These are phyloP conservation scores for Jordanella pulchra DNA, from an alignment of 2,797 vertebrate species.

Conservation along the genomic window DNA sequence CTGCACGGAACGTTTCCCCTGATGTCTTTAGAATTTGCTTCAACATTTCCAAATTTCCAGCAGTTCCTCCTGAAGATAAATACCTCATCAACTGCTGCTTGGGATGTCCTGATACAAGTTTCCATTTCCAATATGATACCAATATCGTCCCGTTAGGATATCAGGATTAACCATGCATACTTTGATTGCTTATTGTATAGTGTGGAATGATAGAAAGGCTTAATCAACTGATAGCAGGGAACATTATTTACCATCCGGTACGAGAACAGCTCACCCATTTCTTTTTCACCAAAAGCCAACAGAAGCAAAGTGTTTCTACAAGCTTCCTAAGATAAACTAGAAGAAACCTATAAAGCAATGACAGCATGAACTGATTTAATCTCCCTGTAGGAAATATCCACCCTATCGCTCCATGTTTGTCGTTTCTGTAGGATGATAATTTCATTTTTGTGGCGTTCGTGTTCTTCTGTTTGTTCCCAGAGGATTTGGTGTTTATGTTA, in stretches of 20 bases:
- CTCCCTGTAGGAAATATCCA: background rate
- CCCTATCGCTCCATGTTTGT: slow-evolving; percentile 16
- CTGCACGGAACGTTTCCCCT: background rate
- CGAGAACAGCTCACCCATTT: too few species aligned
- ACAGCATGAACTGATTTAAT: background rate
- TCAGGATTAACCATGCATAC: too few species aligned
- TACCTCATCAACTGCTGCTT: background rate
- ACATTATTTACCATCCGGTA: too few species aligned
- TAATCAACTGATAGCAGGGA: too few species aligned
- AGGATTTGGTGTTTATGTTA: slow-evolving; percentile 34
- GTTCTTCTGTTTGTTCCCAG: slow-evolving; percentile 48
- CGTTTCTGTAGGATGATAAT: background rate
- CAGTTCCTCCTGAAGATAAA: background rate
- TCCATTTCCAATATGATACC: too few species aligned
- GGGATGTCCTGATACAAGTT: too few species aligned
- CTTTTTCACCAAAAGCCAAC: too few species aligned
- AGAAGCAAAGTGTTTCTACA: too few species aligned
- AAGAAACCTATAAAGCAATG: background rate
- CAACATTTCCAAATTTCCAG: background rate
- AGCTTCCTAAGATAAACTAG: background rate
- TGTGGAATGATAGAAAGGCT: too few species aligned
- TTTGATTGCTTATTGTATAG: too few species aligned
- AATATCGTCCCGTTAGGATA: too few species aligned
- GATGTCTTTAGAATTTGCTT: too few species aligned
- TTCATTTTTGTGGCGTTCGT: slow-evolving; percentile 49